Evolutionary conservation across 1,140 invertebrate genomes (phyloP), one percentile per base, ranked within the genome.

Genomic region (Drosophila ananassae): DNA sequence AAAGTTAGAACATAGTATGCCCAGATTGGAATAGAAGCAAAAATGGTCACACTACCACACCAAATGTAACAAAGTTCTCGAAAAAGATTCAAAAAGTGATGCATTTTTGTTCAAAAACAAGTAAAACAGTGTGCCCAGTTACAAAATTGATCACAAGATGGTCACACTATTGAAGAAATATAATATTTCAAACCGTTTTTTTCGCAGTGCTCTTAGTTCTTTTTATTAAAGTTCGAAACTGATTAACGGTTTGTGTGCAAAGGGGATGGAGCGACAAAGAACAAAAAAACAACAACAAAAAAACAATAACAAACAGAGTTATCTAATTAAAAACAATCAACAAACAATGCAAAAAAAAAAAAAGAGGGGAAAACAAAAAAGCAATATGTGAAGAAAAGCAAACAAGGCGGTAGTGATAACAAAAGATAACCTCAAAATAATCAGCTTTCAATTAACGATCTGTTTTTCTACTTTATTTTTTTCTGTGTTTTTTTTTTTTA

Each of bases 301-400:
- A 66, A 63, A 41, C 39, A 34, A 34, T 48, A 64, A 44, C 30
- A 67, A 69, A 68, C 51, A 57, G 39, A 39, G 32, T 57, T 69
- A 69, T 50, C 64, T 69, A 69, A 69, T 69, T 69, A 69, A 69
- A 69, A 63, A 62, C 46, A 62, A 50, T n/a, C 52, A 69, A 69
- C 48, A 57, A 69, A 59, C n/a, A 55, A 47, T 30, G 41, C 13
- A 53, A 62, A 25, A 9, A 52, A 32, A 34, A 24, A 32, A n/a
- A 6, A 61, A 25, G 9, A 47, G 6, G 5, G 21, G 8, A 22
- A 22, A 1, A 21, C 21, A 41, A 13, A 25, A 69, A 37, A 37
- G 2, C 10, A 34, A 10, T 30, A 56, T 48, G 30, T 21, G 41
- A 6, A 48, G 32, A n/a, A 53, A 68, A 25, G 48, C 51, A 69